phyloP scores from a whole-genome alignment of 1,140 invertebrate genomes.

The Probaryconus sp. region DNA sequence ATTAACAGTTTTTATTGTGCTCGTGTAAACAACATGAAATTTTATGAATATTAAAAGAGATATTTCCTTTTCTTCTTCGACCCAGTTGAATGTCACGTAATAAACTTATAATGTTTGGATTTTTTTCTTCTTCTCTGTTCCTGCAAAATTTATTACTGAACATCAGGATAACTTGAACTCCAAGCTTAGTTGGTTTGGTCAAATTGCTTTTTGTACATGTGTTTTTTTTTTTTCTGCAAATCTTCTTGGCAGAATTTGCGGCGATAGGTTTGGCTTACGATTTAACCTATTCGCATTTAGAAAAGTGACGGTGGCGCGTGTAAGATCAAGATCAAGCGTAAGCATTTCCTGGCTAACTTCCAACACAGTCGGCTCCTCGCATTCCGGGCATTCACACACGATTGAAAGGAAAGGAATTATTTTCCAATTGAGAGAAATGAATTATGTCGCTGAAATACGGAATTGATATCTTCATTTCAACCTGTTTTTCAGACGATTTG shows the following conservation, averaged over 20 bases:
- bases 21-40: conserved; percentile 7
- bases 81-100: too few relatives aligned
- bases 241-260: too few relatives aligned
- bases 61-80: too few relatives aligned
- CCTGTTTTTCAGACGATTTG: conserved; percentile 23
- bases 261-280: conserved; percentile 8
- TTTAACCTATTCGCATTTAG: conserved; percentile 4
- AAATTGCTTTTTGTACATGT: too few relatives aligned
- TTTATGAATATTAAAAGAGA: conserved; percentile 13
- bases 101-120: too few relatives aligned
- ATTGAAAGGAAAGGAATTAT: conserved; percentile 33
- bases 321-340: conserved; percentile 44
- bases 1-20: conserved; percentile 1
- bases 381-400: conserved; percentile 33
- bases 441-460: conserved; percentile 14
- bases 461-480: conserved; percentile 27
- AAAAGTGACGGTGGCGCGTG: conserved; percentile 4
- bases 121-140: too few relatives aligned
- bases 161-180: too few relatives aligned
- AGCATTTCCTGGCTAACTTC: conserved; percentile 40
- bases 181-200: too few relatives aligned
- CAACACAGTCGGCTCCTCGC: conserved; percentile 34
- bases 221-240: too few relatives aligned
- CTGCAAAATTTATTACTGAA: too few relatives aligned
- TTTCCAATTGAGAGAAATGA: conserved; percentile 38